A percentile compares a stretch with the other conserved stretches of the same genome.
phyloP scores from a whole-genome alignment of 2,888 invertebrate species.

The Polydesmus complanatus region DNA sequence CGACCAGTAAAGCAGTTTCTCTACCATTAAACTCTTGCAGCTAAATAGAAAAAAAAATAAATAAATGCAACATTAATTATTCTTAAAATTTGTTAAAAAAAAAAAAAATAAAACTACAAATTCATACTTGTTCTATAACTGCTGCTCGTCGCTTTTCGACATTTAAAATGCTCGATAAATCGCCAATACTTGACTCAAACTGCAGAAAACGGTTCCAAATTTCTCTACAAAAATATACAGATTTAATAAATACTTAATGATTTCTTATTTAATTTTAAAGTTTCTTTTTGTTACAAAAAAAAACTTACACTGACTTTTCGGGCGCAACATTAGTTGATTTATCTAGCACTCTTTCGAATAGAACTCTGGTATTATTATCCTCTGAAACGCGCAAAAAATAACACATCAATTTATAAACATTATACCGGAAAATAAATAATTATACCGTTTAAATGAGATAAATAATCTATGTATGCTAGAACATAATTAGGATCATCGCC shows the following conservation, averaged over 20 bases:
- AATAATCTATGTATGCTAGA: slow-evolving; percentile 87
- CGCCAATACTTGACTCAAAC: slow-evolving; percentile 97
- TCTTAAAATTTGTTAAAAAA: neutral
- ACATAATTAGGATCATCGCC: slow-evolving; percentile 90
- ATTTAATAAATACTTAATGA: neutral
- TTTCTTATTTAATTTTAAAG: neutral
- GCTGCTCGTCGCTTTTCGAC: slow-evolving; percentile 87
- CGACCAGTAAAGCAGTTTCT: slow-evolving; percentile 91
- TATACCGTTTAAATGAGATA: slow-evolving; percentile 92
- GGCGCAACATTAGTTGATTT: slow-evolving; percentile 70
- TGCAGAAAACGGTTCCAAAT: slow-evolving; percentile 98
- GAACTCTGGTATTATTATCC: slow-evolving; percentile 98
- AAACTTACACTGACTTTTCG: slow-evolving; percentile 69
- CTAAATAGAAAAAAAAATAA: slow-evolving; percentile 34
- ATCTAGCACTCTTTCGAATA: slow-evolving; percentile 91
- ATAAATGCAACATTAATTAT: neutral
- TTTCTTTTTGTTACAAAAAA: no score
- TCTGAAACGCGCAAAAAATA: slow-evolving; percentile 43
- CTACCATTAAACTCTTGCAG: slow-evolving; percentile 92
- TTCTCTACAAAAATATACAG: slow-evolving; percentile 43
- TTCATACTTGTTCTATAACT: slow-evolving; percentile 66
- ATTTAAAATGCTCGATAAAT: slow-evolving; percentile 90
- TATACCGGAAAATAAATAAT: slow-evolving; percentile 14
- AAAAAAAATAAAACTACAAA: neutral
- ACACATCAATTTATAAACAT: neutral